Base-by-base conservation (phyloP, 2,797 vertebrate species). In the Typhlichthys subterraneus region DNA sequence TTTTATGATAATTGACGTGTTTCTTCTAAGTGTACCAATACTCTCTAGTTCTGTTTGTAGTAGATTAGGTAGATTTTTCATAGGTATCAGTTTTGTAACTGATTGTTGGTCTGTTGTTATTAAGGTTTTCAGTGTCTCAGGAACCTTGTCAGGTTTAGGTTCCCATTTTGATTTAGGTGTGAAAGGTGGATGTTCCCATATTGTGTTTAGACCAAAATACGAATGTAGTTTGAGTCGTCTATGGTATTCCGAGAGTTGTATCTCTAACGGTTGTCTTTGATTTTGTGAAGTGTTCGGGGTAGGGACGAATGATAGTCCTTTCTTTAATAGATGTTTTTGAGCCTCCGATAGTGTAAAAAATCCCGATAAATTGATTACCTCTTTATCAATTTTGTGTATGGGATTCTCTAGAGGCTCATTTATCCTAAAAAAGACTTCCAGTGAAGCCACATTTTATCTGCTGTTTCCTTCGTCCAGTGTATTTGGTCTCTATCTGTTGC, bases 371-470 rank as follows among this genome's bases (percentile, higher is more conserved):
- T 50, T 50, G 49, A 50, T 50, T 1, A 50, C n/a, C 6, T 50
- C 49, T 15, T 50, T 50, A 14, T 49, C 48, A 12, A 12, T 13
- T 12, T 13, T n/a, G 5, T 1, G 5, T 0, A 6, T 50, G 15
- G 12, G n/a, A 13, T 13, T 13, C n/a, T n/a, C 2, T 2, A 1
- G 49, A 5, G n/a, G 11, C 13, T 13, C 49, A 0, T 15, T 13
- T 50, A 53, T 2, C 11, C 51, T 53, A 53, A 29, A 53, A 53
- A 53, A 53, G 51, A 8, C 11, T 53, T 53, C 51, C 51, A 53
- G 5, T 6, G 2, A 0, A 9, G 51, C 51, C 51, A 53, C 6
- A 53, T 19, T 3, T 7, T 7, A 12, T 46, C 9, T 4, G n/a
- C 29, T 14, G 33, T 42, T 15, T 4, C 0, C 3, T 3, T 5